Evolutionary conservation across 2,113 vertebrate species (phyloP), one percentile per base, ranked within the genome.

Genomic region (Apeltes quadracus): DNA sequence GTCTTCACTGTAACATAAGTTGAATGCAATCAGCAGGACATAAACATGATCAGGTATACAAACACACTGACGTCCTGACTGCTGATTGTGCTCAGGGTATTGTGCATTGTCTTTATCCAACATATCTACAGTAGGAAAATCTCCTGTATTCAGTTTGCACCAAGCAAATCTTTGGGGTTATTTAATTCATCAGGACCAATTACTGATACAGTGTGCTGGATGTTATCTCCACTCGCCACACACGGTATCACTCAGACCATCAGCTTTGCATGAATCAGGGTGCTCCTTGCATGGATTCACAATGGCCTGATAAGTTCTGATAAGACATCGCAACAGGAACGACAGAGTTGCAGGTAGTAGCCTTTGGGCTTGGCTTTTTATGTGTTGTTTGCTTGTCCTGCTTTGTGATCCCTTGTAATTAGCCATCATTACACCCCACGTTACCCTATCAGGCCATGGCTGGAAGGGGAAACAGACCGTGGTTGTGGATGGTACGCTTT

Each of bases 381-480:
- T 78, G 79, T 58, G 81, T 61, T 88, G 90, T 91, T 91, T 90
- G 91, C 84, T 80, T 61, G 89, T 92, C 90, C 88, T 92, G 91
- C 90, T 92, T 86, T 79, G 88, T 93, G 92, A 93, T 91, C 92
- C 90, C 81, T 81, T 88, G 81, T 93, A 93, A 93, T 92, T 90
- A 84, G 88, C 87, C 77, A 38, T 89, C 89, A 94, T 93, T 94
- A 93, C 90, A 91, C 85, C 85, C 88, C 62, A 84, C 91, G 94
- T 93, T 93, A 92, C 83, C 87, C 86, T 90, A 90, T 88, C 87
- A 79, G 90, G 77, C 88, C 75, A 87, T 27, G 80, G 85, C 89
- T 84, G 84, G 87, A 91, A 81, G 84, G 89, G 85, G 88, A 90
- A 92, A 88, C 87, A 88, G 92, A 92, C 91, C 92, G 86, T 91